phyloP scores from a whole-genome alignment of 2,113 vertebrate genomes.

The Mastomys natalensis region DNA sequence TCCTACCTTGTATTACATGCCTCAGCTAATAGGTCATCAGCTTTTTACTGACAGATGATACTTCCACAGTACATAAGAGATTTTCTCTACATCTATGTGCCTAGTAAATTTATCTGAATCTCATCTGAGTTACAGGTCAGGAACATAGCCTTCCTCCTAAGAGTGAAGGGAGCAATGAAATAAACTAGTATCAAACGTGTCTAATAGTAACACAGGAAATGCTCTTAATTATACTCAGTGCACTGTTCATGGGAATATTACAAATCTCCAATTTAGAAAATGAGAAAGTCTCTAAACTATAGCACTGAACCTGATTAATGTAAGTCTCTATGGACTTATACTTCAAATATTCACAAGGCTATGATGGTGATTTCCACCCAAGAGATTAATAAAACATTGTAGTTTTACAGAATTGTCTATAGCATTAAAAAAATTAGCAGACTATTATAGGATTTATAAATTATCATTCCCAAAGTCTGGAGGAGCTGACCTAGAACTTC shows the following conservation, averaged over 20 bases:
- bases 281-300: neutral
- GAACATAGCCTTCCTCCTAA: neutral
- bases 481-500: neutral
- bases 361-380: neutral
- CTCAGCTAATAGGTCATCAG: too few relatives aligned
- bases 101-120: accelerated
- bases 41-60: too few relatives aligned
- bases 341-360: neutral
- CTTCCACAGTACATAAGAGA: too few relatives aligned
- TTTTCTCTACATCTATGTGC: too few relatives aligned
- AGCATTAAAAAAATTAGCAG: neutral
- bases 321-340: neutral
- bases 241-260: neutral
- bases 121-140: neutral
- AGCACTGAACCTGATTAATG: neutral
- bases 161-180: neutral
- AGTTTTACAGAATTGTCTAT: neutral
- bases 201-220: neutral
- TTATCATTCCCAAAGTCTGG: neutral
- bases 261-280: neutral
- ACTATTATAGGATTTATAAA: neutral
- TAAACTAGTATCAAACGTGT: neutral
- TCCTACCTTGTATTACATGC: too few relatives aligned
- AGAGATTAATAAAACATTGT: neutral
- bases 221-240: neutral